Conservation (phyloP, 2,888 invertebrate genomes). For the Drosophila anomalipes region DNA sequence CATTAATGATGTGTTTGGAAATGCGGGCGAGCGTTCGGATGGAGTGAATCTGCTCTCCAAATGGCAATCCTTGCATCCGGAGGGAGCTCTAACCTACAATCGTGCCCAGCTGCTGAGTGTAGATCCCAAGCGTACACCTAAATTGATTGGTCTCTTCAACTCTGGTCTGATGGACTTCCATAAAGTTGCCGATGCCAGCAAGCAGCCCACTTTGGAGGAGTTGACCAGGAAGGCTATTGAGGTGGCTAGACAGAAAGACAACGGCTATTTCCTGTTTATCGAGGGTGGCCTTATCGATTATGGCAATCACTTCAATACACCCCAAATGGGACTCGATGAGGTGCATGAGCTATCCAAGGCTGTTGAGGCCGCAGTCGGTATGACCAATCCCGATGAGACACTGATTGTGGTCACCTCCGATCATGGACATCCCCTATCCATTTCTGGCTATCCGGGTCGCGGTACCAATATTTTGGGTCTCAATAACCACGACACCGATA, state of each 20-base stretch:
- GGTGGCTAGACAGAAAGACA: constrained; percentile 86
- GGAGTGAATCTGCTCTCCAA: constrained; percentile 88
- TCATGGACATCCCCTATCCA: constrained; percentile 91
- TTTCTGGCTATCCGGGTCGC: constrained; percentile 89
- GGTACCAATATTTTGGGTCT: constrained; percentile 86
- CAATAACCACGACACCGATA: constrained; percentile 85
- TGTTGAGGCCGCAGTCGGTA: constrained; percentile 87
- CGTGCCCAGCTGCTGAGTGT: constrained; percentile 79
- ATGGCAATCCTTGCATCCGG: constrained; percentile 86
- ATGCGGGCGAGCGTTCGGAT: constrained; percentile 87
- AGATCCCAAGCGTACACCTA: constrained; percentile 85
- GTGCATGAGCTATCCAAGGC: constrained; percentile 91
- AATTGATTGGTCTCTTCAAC: constrained; percentile 87
- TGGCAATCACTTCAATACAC: constrained; percentile 88
- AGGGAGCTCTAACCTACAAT: constrained; percentile 83
- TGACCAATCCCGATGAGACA: constrained; percentile 89
- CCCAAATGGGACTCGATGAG: constrained; percentile 91
- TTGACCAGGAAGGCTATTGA: constrained; percentile 89
- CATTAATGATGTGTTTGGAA: constrained; percentile 86
- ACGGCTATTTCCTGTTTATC: constrained; percentile 91
- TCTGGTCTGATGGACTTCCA: constrained; percentile 87
- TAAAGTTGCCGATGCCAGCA: constrained; percentile 84
- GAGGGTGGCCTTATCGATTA: constrained; percentile 87
- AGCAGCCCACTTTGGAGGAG: constrained; percentile 88
- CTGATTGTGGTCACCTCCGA: constrained; percentile 93